These are phyloP conservation scores for Alcedo atthis DNA, from an alignment of 2,797 vertebrate species.

Conservation along the genomic window DNA sequence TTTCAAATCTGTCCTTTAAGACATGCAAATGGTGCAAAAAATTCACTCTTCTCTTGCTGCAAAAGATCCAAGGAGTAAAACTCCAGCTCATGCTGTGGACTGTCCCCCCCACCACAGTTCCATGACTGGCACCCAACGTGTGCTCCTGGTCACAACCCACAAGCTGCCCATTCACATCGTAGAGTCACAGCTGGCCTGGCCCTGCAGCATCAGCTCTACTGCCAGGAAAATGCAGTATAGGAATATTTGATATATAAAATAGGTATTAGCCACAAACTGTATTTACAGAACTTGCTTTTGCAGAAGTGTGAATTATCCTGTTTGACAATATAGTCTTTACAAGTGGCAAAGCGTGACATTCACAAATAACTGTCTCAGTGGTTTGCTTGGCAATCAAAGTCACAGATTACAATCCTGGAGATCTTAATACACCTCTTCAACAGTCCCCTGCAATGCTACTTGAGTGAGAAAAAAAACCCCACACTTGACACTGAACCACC, in stretches of 20 bases:
- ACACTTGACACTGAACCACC: not conserved
- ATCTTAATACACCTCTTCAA: not conserved
- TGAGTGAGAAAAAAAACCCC: not conserved
- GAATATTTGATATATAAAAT: not conserved
- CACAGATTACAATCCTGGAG: not conserved
- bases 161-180: not conserved
- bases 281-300: not conserved
- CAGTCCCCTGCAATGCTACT: not conserved
- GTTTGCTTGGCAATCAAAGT: not conserved
- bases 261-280: not conserved
- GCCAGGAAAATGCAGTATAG: not conserved
- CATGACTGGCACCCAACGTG: not conserved
- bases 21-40: not conserved
- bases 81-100: not conserved
- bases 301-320: not conserved
- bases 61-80: constrained; percentile 30
- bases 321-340: not conserved
- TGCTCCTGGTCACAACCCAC: not conserved
- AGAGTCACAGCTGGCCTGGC: not conserved
- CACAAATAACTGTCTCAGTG: not conserved
- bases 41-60: not conserved
- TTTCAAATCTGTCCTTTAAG: not conserved
- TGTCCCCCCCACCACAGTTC: not conserved
- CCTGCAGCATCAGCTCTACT: not conserved
- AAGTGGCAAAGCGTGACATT: not conserved